Evolutionary conservation across 1,140 invertebrate genomes (phyloP), one percentile per base, ranked within the genome.

Genomic region (Helicorthomorpha holstii): DNA sequence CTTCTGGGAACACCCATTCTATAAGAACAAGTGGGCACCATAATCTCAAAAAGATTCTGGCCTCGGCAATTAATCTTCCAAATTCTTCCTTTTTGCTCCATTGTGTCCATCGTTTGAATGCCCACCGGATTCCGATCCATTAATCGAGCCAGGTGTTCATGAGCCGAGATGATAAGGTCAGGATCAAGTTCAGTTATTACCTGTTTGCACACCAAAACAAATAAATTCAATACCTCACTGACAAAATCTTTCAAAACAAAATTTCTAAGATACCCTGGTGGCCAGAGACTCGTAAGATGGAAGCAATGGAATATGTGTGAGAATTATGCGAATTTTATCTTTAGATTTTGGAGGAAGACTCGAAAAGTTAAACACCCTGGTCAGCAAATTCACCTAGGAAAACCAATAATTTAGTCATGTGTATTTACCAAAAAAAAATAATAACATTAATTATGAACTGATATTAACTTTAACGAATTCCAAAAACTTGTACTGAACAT

Each of bases 1-100:
- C 90, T 87, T 54, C 82, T 71, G 10, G 62, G 58, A 22, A 80
- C 82, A 1, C 90, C 90, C 90, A 95, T 95, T 62, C 91, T 75
- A 66, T 96, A 96, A 3, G 88, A 93, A 67, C 85, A 92, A 0
- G 90, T 92, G 1, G 91, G 91, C 51, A 92, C 82, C 65, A 83
- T 76, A 41, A 95, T 76, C 72, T 96, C 90, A 62, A 85, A 77
- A 56, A 82, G 67, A 55, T 72, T 25, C 10, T 50, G 21, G 2
- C 55, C 54, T 10, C 53, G 43, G 27, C 59, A 46, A 47, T 62
- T 54, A 16, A 61, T 27, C 22, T 3, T 27, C 45, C 29, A 47
- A 29, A 44, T 24, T 55, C 47, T 25, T 42, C 2, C 45, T 44
- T 26, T 26, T 2, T 50, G 2, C 23, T n/a, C 27, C 47, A 55